Evolutionary conservation across 53 echinoderm and acorn worm species (phyloP).

Genomic region (Actinopyga echinites): DNA sequence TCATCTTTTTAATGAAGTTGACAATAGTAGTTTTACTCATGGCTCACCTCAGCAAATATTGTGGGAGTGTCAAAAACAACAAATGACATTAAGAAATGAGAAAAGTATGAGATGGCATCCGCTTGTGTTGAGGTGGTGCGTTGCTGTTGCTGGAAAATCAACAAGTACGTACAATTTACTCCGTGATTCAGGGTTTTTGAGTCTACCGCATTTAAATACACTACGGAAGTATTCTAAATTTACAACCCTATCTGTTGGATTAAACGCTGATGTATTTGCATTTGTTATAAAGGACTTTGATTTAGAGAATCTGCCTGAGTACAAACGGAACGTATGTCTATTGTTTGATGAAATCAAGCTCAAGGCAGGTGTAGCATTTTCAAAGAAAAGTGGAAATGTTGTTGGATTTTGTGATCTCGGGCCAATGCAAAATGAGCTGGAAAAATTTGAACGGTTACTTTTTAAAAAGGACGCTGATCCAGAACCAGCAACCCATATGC

Average conservation of each 20-base stretch:
- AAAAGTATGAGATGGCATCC: constrained; percentile 38
- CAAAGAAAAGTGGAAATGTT: not conserved
- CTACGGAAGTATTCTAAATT: constrained; percentile 1
- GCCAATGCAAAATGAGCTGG: not conserved
- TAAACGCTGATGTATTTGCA: no score
- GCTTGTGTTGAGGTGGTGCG: not conserved
- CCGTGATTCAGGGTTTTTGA: not conserved
- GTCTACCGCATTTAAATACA: not conserved
- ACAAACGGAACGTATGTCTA: not conserved
- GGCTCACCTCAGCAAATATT: not conserved
- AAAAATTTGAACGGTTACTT: not conserved
- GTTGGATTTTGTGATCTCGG: constrained; percentile 7
- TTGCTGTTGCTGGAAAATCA: constrained; percentile 11
- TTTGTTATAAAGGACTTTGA: not conserved
- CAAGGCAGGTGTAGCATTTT: constrained; percentile 11
- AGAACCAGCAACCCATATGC: constrained; percentile 32
- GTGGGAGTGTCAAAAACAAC: constrained; percentile 23
- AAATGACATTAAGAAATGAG: not conserved
- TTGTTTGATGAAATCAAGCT: constrained; percentile 43
- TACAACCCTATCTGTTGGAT: not conserved
- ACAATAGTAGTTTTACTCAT: not conserved
- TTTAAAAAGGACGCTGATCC: not conserved
- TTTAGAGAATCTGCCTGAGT: not conserved
- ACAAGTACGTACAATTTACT: constrained; percentile 25
- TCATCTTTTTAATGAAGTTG: not conserved